These are phyloP conservation scores for Styela clava DNA, from an alignment of 23 tunicate genomes.

Conservation along the genomic window DNA sequence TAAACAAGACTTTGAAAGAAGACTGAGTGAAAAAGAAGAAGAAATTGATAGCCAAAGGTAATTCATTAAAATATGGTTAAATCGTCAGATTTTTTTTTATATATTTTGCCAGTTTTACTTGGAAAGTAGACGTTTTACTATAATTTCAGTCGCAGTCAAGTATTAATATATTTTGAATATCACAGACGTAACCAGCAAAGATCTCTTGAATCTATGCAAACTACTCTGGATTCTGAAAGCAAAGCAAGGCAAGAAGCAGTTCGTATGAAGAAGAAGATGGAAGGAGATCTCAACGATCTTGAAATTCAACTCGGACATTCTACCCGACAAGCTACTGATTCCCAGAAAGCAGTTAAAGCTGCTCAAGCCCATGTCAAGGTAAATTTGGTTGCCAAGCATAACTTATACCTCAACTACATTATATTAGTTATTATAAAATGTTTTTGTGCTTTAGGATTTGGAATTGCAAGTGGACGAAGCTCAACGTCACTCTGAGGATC, in stretches of 20 bases:
- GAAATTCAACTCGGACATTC: conserved; percentile 73
- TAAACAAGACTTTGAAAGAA: conserved; percentile 47
- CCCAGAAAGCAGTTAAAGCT: conserved; percentile 77
- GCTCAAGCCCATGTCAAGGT: conserved; percentile 76
- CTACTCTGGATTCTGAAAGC: conserved; percentile 39
- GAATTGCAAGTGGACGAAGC: conserved; percentile 87
- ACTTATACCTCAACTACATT: too few relatives aligned
- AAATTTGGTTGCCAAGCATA: not conserved
- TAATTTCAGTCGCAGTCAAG: too few relatives aligned
- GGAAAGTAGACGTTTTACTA: too few relatives aligned
- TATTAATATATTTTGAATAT: too few relatives aligned
- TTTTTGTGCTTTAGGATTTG: conserved; percentile 27
- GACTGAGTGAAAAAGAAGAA: conserved; percentile 48
- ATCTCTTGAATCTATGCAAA: conserved; percentile 51
- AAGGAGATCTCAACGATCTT: conserved; percentile 35
- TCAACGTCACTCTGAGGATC: conserved; percentile 70
- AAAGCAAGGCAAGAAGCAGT: conserved; percentile 37
- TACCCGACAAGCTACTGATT: conserved; percentile 85
- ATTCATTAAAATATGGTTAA: not conserved
- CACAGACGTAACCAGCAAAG: conserved; percentile 38
- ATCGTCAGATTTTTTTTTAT: not conserved
- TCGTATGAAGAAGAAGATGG: conserved; percentile 34
- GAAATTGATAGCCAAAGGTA: conserved; percentile 36
- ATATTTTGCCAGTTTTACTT: too few relatives aligned
- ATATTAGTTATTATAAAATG: not conserved